Evolutionary conservation across 2,113 vertebrate genomes (phyloP).

Genomic region (Callocephalon fimbriatum): DNA sequence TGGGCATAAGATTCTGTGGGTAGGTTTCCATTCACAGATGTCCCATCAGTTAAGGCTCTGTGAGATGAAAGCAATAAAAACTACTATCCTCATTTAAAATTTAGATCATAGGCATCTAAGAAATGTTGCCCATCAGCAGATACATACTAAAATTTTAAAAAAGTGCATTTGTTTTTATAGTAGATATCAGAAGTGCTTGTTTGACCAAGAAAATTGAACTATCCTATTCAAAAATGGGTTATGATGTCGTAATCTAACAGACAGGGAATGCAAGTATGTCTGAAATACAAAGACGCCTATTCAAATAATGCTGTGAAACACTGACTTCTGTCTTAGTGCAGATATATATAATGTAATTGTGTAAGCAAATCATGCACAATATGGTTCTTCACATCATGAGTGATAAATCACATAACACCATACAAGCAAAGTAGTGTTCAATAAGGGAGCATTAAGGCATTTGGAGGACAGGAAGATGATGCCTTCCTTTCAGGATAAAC

Average conservation of each 20-base stretch:
- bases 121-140: not conserved
- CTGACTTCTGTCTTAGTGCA: not conserved
- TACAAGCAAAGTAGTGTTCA: not conserved
- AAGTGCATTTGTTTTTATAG: not conserved
- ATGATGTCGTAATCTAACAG: not conserved
- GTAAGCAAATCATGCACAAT: not conserved
- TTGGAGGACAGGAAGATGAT: not conserved
- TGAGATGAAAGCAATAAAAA: not conserved
- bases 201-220: not conserved
- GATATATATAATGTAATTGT: not conserved
- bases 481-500: not conserved
- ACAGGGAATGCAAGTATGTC: not conserved
- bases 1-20: conserved; percentile 18
- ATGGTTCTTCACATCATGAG: not conserved
- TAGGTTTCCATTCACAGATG: conserved; percentile 54
- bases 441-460: not conserved
- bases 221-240: not conserved
- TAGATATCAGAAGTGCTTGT: not conserved
- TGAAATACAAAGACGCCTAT: not conserved
- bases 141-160: not conserved
- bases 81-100: not conserved
- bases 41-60: not conserved
- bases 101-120: not conserved
- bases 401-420: not conserved
- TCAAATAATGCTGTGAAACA: not conserved